Conservation (phyloP, 2,113 vertebrate species). For the Phocoena sinus region DNA sequence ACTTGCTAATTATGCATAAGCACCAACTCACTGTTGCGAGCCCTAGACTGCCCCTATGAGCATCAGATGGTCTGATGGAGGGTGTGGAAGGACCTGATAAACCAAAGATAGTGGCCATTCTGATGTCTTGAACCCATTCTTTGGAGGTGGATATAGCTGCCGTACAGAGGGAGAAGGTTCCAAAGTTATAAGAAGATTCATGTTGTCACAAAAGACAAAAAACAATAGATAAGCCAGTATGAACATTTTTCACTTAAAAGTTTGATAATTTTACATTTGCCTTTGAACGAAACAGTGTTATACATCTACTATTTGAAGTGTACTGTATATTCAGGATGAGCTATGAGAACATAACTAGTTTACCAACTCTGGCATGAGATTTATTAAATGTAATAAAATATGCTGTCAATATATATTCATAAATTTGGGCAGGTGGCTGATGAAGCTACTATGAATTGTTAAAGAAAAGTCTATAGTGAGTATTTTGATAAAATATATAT, state of each 20-base stretch:
- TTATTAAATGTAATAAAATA: conserved; percentile 16
- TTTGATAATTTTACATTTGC: conserved; percentile 4
- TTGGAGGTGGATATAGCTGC: background rate
- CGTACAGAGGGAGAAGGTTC: background rate
- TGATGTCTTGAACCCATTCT: background rate
- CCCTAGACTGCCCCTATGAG: background rate
- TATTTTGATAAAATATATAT: conserved; percentile 3
- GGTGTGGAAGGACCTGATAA: background rate
- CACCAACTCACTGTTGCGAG: background rate
- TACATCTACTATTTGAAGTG: background rate
- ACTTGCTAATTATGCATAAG: conserved; percentile 23
- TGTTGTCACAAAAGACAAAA: background rate
- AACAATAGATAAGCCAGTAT: background rate
- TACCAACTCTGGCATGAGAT: conserved; percentile 15
- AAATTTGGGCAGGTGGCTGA: background rate
- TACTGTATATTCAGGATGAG: background rate
- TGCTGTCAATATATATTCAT: background rate
- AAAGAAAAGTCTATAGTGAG: background rate
- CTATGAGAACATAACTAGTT: background rate
- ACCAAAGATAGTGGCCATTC: background rate
- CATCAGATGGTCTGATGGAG: background rate
- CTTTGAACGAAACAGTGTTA: conserved; percentile 20
- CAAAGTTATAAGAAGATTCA: background rate
- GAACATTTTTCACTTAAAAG: background rate
- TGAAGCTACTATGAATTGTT: conserved; percentile 16